Base-by-base conservation (phyloP, 1,140 invertebrate species). In the Lepidostoma basale region DNA sequence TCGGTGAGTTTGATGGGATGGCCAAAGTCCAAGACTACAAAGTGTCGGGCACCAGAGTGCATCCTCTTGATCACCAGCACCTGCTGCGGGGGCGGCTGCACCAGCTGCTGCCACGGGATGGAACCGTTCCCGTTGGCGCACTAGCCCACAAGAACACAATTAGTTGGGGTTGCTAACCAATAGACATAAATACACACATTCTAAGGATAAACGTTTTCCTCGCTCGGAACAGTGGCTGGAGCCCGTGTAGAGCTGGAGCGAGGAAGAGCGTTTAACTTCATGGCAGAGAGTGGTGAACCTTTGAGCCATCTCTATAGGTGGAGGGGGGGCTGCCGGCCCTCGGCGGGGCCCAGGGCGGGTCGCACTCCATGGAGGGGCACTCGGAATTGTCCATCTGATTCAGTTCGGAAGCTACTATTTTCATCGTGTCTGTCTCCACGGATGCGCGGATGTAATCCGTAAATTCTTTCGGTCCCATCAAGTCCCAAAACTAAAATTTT, bases 31-130 rank as follows among this genome's bases (percentile, higher is more conserved):
- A 98, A 81, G 8, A 94, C 92, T 44, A 97, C 92, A 82, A 94
- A 96, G 66, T 94, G 85, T 12, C 90, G 80, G 36, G 93, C 93
- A 72, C 90, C 93, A 18, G 93, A 94, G 81, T 96, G 92, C 91
- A 97, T 95, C 68, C 94, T 85, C 77, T 97, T 94, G 42, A 97
- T 93, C n/a, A 96, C 89, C 49, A 96, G 86, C 72, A 91, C 91
- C 75, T 94, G 91, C 65, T 93, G 91, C 18, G 91, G 88, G 20
- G 92, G 90, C 59, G 90, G 88, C 40, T 86, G 85, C 42, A 95
- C 81, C 42, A 93, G 82, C 77, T 90, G 89, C 73, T 90, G 89
- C 86, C 91, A 92, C 20, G 90, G 88, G 67, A 91, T 82, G 28
- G 80, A 76, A 69, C 79, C 81, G 56, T 78, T 77, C 16, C 49